These are phyloP conservation scores for Battus philenor DNA, from an alignment of 1,140 invertebrate species.

Conservation along the genomic window DNA sequence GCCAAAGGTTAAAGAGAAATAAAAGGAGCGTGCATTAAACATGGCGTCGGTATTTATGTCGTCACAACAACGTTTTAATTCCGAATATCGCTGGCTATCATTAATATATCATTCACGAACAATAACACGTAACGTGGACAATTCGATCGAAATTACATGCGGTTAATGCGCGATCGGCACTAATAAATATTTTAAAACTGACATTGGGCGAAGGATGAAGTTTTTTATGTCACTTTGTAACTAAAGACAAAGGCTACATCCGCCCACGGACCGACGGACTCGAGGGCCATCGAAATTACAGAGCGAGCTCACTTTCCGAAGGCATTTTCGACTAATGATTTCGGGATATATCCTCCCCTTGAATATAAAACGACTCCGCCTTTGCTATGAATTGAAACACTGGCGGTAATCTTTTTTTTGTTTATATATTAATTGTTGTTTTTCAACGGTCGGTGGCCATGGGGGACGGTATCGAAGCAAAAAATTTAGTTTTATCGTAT, in stretches of 20 bases:
- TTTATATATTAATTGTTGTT: constrained; percentile 68
- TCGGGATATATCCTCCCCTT: constrained; percentile 67
- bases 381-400: constrained; percentile 71
- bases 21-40: too few relatives aligned
- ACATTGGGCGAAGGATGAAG: constrained; percentile 47
- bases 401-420: constrained; percentile 41
- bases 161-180: constrained; percentile 32
- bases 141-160: constrained; percentile 50
- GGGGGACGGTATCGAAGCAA: constrained; percentile 20
- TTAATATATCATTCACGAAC: constrained; percentile 49
- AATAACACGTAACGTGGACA: constrained; percentile 42
- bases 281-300: constrained; percentile 62
- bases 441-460: constrained; percentile 50
- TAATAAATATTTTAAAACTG: constrained; percentile 60
- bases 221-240: constrained; percentile 48
- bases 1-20: too few relatives aligned
- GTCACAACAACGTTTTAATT: constrained; percentile 23
- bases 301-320: constrained; percentile 44
- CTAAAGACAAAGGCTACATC: constrained; percentile 64
- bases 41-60: constrained; percentile 2
- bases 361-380: constrained; percentile 70
- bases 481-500: constrained; percentile 30
- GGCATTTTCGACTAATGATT: constrained; percentile 71
- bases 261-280: constrained; percentile 50
- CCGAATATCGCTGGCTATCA: constrained; percentile 42